These are phyloP conservation scores for Istiophorus platypterus DNA, from an alignment of 2,113 vertebrate species.

Conservation along the genomic window DNA sequence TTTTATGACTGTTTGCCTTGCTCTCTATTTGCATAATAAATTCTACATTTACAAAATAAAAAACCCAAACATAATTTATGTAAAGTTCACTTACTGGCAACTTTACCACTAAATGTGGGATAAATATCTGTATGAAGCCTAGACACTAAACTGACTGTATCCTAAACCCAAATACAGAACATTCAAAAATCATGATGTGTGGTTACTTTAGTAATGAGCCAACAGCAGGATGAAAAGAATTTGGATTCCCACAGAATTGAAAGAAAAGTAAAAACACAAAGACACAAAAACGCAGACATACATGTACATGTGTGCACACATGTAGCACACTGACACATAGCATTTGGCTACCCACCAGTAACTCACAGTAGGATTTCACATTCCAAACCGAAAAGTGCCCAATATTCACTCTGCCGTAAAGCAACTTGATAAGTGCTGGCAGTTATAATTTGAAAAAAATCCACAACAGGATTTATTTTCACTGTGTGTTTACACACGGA, in stretches of 20 bases:
- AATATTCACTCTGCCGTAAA: slow-evolving; percentile 9
- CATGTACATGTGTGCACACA: background rate
- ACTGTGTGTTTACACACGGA: background rate
- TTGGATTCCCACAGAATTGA: background rate
- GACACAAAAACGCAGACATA: background rate
- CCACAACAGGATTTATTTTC: background rate
- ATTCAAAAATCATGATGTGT: background rate
- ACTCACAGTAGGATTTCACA: slow-evolving; percentile 44
- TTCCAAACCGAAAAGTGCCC: slow-evolving; percentile 23
- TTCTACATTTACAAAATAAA: too few relatives aligned
- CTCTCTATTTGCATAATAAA: background rate
- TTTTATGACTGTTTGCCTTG: background rate
- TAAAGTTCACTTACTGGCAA: too few relatives aligned
- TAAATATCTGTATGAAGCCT: background rate
- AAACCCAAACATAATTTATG: too few relatives aligned
- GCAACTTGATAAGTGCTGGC: background rate
- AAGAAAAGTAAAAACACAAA: background rate
- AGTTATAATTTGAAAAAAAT: background rate
- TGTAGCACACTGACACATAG: background rate
- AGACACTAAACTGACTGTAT: background rate
- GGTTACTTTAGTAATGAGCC: background rate
- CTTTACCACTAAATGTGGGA: too few relatives aligned
- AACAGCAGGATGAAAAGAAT: background rate
- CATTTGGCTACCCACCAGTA: slow-evolving; percentile 11
- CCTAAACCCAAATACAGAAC: background rate